Base-by-base conservation (phyloP, 2,113 vertebrate species). In the Thinocorus orbignyianus region DNA sequence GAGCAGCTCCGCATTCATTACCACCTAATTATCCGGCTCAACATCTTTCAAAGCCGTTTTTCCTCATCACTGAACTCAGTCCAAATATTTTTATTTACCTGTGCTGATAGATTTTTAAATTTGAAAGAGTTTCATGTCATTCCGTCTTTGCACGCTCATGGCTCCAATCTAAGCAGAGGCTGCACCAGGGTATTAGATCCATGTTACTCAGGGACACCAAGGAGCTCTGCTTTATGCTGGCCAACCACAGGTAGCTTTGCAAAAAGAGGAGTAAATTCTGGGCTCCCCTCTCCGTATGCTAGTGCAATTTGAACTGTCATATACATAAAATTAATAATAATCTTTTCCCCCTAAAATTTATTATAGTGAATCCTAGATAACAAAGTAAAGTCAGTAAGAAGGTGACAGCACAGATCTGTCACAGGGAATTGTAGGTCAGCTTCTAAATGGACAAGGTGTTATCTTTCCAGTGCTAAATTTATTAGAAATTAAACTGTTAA, bases 11-110 rank as follows among this genome's bases (percentile, higher is more conserved):
- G 49, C 90, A 93, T 96, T 97, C 97, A 90, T 97, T 97, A 96
- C 79, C 96, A 90, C 96, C 90, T 96, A 86, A 98, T 98, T 98
- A 97, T 94, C 83, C 26, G 30, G 89, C 84, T 96, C 91, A 97
- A 69, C 5, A 4, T 93, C 77, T 96, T 95, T 91, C 93, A 95
- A 94, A 97, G 86, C 61, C 4, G 16, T 95, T 93, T 97, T 93
- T 95, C 92, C 91, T 92, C 92, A 89, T 86, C 54, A 37, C 68
- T 90, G 55, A 89, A 82, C 94, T 92, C 26, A 4, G 93, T 86
- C 96, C 88, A 91, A 95, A 91, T 94, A 94, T 92, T 95, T 97
- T 93, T 94, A 81, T 97, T 97, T 98, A 88, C 93, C 95, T 95
- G 83, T 62, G 79, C 83, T 86, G 94, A 93, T 81, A 76, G 73